Percentiles rank a stretch among this genome's conserved stretches.
Evolutionary conservation across 2,888 invertebrate species (phyloP).

Genomic region (Deladenus siricidicola): DNA sequence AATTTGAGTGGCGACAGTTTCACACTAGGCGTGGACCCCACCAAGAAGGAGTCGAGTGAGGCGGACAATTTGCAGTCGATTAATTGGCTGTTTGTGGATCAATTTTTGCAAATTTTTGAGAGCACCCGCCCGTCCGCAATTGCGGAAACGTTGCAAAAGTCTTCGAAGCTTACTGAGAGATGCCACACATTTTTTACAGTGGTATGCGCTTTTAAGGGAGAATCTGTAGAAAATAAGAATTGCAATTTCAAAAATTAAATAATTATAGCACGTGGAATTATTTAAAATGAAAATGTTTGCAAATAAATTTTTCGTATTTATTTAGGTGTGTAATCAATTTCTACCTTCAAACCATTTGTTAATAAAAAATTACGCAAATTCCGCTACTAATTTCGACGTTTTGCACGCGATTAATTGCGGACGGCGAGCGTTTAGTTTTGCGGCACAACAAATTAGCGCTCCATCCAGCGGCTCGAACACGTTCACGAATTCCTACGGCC

Average conservation of each 20-base stretch:
- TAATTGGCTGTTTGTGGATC: slow-evolving; percentile 15
- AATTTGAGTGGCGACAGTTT: no score
- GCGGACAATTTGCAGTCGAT: neutral
- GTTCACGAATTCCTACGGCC: neutral
- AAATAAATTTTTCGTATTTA: no score
- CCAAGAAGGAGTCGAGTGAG: neutral
- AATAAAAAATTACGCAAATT: neutral
- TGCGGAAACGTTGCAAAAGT: slow-evolving; percentile 8
- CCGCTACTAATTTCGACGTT: neutral
- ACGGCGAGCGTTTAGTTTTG: slow-evolving; percentile 15
- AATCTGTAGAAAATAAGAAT: no score
- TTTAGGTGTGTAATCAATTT: slow-evolving; percentile 13
- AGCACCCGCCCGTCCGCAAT: neutral
- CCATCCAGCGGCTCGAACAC: neutral
- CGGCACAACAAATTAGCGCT: slow-evolving; percentile 12
- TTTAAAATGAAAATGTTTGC: no score
- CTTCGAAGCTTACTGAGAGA: slow-evolving; percentile 20
- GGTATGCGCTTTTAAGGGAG: no score
- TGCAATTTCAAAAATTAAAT: no score
- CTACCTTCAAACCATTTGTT: slow-evolving; percentile 14
- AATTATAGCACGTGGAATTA: no score
- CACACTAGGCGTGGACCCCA: neutral
- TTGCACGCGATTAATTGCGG: neutral
- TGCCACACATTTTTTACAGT: slow-evolving; percentile 13
- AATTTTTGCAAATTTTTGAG: slow-evolving; percentile 16